Base-by-base conservation (phyloP, 2,888 invertebrate species). In the Meiosimyza platycephala region DNA sequence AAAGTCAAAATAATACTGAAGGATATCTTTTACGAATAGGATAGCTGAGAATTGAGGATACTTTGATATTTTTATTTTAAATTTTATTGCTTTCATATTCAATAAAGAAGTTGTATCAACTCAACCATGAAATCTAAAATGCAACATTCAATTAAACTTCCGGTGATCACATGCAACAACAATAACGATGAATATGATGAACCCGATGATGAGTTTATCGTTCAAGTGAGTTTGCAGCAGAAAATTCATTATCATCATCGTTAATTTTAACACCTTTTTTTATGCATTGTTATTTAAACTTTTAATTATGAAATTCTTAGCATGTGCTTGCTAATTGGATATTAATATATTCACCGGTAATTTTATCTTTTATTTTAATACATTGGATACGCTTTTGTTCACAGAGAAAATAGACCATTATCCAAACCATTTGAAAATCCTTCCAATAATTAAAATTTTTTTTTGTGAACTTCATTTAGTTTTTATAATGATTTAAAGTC, bases 191-290 rank as follows among this genome's bases (percentile, higher is more conserved):
- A 54, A 33, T 54, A 60, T 33, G 75, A 76, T 12, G 81, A 81
- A 47, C 76, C 80, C 1, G 83, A 83, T 64, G 82, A 83, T 71
- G 83, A 83, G 69, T 65, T 83, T 72, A 76, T 72, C 13, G 77
- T 74, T 73, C 80, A 82, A 80, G 83, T 83, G 74, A 75, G 82
- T 77, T 28, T 28, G 28, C 28, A 28, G 28, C 28, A 28, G 28
- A 28, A 28, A 28, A 28, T 28, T 28, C 28, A 28, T 4, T 28
- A 28, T 63, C 13, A 28, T 11, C 13, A 28, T 13, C 12, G 13
- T 57, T 22, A 22, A 28, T 28, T 57, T 57, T 57, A 28, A 22
- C 57, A 57, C 57, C 57, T 57, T 22, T 22, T 22, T 55, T 1
- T 11, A 12, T 28, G 28, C 28, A 22, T 18, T 55, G 55, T 55